Base-by-base conservation (phyloP, 2,797 vertebrate genomes). In the Mormyrus hasselquistii region DNA sequence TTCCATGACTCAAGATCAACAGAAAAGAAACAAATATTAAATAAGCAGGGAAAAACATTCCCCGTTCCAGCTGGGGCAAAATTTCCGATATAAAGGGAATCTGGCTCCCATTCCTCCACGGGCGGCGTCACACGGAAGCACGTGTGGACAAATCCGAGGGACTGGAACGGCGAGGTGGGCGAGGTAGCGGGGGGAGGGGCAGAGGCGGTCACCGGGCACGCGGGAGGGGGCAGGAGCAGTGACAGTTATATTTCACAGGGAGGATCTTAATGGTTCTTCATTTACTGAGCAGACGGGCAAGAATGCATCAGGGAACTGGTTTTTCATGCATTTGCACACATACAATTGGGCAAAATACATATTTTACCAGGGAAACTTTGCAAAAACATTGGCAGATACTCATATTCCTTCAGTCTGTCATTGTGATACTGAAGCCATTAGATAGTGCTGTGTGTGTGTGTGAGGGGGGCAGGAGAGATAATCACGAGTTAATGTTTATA, bases 1-100 rank as follows among this genome's bases (percentile, higher is more conserved):
- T 84, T 84, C 82, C 47, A 52, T 85, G 83, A 85, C 83, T 85
- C 83, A 85, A 50, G 25, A 52, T 25, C 49, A 85, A 85, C 83
- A 85, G 10, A 85, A 85, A 25, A 85, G 49, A 53, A 50, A 85
- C 83, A 85, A 82, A 82, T 41, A 19, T 82, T 82, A 82, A 76
- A 82, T 12, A 85, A 52, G 49, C 22, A 0, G 49, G 83, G 49
- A 49, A 49, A 82, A 49, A 44, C 6, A 49, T 49, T 25, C 34
- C 34, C 3, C 9, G 9, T 52, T 49, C 49, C 25, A 85, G 7
- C n/a, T 25, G 29, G 83, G n/a, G 12, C 47, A 7, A 47, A 50
- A 52, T 85, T 85, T 85, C 83, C 83, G 49, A 53, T 52, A 85
- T 50, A 52, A 85, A 53, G 83, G n/a, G 9, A 25, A 49, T 5